Conservation (phyloP, 1,140 invertebrate species). For the Drosophila cardini region DNA sequence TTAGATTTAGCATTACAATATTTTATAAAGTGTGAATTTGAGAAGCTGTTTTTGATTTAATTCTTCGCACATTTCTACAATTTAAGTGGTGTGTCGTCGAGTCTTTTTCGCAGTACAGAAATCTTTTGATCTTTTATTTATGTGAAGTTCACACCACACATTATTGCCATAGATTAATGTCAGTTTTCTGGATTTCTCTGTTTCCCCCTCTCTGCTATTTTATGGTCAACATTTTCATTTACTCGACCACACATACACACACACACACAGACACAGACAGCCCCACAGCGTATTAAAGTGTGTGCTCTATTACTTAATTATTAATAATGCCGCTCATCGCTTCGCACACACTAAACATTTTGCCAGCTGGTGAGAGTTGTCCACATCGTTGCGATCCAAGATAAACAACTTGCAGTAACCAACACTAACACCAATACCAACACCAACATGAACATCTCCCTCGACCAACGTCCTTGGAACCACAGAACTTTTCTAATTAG, state of each 20-base stretch:
- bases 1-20: no score
- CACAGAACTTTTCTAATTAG: slow-evolving; percentile 57
- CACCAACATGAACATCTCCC: neutral
- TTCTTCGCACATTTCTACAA: neutral
- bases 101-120: neutral
- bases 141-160: slow-evolving; percentile 24
- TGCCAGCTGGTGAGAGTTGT: slow-evolving; percentile 31
- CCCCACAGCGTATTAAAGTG: slow-evolving; percentile 36
- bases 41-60: no score
- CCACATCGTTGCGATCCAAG: slow-evolving; percentile 35
- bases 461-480: neutral
- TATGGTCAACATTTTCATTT: slow-evolving; percentile 39
- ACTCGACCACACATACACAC: slow-evolving; percentile 8
- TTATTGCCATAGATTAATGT: slow-evolving; percentile 22
- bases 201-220: slow-evolving; percentile 9
- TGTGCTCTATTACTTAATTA: slow-evolving; percentile 58
- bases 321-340: slow-evolving; percentile 51
- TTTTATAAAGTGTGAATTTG: no score
- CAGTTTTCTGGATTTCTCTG: slow-evolving; percentile 1
- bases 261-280: neutral
- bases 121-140: slow-evolving; percentile 12
- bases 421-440: neutral
- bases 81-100: neutral
- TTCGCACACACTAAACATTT: slow-evolving; percentile 30
- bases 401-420: slow-evolving; percentile 44